Evolutionary conservation across 2,797 vertebrate genomes (phyloP).

Genomic region (Rhinichthys osculus): DNA sequence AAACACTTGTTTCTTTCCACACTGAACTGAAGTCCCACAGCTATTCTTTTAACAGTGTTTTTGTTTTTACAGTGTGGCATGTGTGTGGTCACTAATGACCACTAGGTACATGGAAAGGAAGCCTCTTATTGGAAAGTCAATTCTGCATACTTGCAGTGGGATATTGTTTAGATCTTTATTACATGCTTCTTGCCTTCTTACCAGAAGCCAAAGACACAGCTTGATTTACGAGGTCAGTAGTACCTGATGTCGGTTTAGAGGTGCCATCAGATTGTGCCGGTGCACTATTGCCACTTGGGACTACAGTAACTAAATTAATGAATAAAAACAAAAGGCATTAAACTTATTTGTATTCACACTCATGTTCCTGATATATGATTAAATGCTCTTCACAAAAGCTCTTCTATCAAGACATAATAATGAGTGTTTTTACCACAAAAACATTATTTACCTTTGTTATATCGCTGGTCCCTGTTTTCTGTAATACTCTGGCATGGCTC

Average conservation of each 20-base stretch:
- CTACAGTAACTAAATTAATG: neutral
- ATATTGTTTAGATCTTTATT: neutral
- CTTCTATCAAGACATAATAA: neutral
- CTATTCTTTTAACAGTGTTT: too few relatives aligned
- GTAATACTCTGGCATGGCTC: slow-evolving; percentile 82
- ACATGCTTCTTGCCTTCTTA: slow-evolving; percentile 5
- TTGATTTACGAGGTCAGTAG: neutral
- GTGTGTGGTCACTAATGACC: neutral
- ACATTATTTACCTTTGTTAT: slow-evolving; percentile 31
- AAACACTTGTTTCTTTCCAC: neutral
- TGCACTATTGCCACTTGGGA: neutral
- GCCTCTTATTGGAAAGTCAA: neutral
- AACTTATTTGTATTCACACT: neutral
- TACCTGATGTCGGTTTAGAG: slow-evolving; percentile 58
- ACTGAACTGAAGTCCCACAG: neutral
- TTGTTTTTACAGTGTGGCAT: neutral
- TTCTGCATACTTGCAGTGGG: neutral
- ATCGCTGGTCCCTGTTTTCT: neutral
- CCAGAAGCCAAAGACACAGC: slow-evolving; percentile 72
- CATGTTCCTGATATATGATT: neutral
- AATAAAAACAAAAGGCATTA: neutral
- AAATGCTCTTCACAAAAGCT: neutral
- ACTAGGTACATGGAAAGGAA: neutral
- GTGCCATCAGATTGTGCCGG: slow-evolving; percentile 42
- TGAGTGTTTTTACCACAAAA: neutral